Evolutionary conservation across 2,888 invertebrate species (phyloP).

Genomic region (Gerosis bhagava): DNA sequence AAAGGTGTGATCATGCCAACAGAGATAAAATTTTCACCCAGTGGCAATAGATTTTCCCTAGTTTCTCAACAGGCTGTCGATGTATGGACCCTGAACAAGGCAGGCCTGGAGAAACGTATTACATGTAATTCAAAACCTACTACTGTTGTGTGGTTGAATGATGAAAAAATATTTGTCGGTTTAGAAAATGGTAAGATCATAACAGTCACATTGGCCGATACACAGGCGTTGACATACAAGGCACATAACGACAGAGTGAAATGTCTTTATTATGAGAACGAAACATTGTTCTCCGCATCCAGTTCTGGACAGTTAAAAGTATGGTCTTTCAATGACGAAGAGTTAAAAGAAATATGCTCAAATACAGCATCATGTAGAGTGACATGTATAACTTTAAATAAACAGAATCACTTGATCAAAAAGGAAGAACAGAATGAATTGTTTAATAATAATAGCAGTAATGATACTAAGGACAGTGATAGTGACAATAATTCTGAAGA

Average conservation of each 20-base stretch:
- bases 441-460: conserved; percentile 30
- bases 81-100: conserved; percentile 91
- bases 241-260: conserved; percentile 88
- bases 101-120: conserved; percentile 86
- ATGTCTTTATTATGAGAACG: conserved; percentile 80
- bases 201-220: conserved; percentile 78
- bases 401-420: conserved; percentile 62
- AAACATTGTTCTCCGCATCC: conserved; percentile 86
- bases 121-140: conserved; percentile 87
- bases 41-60: conserved; percentile 89
- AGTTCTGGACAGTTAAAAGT: conserved; percentile 91
- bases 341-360: conserved; percentile 78
- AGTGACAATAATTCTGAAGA: conserved; percentile 50
- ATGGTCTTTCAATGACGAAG: conserved; percentile 78
- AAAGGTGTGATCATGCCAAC: conserved; percentile 79
- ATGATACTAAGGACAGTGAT: conserved; percentile 37
- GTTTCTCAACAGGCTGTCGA: conserved; percentile 88
- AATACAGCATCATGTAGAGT: conserved; percentile 87
- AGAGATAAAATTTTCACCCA: conserved; percentile 88
- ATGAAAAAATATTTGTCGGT: conserved; percentile 85
- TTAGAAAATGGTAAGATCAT: conserved; percentile 88
- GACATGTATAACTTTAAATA: conserved; percentile 86
- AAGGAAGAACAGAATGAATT: conserved; percentile 62
- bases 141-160: conserved; percentile 86
- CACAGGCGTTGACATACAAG: conserved; percentile 65